Percentiles rank a stretch among this genome's conserved stretches.
Conservation (phyloP, 2,888 invertebrate species). For the Lasioglossum lativentre region DNA sequence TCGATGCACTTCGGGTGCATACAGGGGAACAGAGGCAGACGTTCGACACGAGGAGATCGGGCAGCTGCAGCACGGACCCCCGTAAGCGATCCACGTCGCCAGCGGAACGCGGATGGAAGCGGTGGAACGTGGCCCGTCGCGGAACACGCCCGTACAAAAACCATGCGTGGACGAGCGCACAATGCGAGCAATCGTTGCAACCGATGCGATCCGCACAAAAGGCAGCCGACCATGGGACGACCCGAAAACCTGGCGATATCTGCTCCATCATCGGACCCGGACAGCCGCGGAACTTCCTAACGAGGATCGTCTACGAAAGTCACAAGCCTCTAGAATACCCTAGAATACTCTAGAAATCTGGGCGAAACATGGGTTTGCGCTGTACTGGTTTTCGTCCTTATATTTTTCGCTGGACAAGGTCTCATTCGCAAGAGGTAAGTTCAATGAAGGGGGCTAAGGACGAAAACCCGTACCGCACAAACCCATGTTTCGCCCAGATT, state of each 20-base stretch:
- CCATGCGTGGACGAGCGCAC: conserved; percentile 75
- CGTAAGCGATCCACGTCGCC: conserved; percentile 49
- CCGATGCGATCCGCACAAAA: conserved; percentile 74
- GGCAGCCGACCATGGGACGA: conserved; percentile 59
- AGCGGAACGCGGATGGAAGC: conserved; percentile 51
- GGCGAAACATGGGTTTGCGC: no score
- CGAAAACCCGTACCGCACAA: no score
- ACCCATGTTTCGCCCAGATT: no score
- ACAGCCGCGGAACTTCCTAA: conserved; percentile 23
- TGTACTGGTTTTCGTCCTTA: no score
- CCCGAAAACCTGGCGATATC: conserved; percentile 50
- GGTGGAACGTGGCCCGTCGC: conserved; percentile 56
- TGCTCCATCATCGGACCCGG: conserved; percentile 69
- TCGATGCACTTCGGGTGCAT: background rate
- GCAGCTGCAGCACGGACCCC: conserved; percentile 74
- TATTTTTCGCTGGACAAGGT: no score
- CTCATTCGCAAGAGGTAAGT: no score
- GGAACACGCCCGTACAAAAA: conserved; percentile 72
- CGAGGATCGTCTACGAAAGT: background rate
- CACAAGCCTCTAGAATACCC: no score
- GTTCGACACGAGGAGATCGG: conserved; percentile 28
- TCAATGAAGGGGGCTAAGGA: no score
- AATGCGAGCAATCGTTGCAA: conserved; percentile 79
- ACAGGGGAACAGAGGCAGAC: background rate
- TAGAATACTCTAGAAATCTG: no score